phyloP scores from a whole-genome alignment of 2,797 vertebrate genomes.

The Ptychobarbus kaznakovi region DNA sequence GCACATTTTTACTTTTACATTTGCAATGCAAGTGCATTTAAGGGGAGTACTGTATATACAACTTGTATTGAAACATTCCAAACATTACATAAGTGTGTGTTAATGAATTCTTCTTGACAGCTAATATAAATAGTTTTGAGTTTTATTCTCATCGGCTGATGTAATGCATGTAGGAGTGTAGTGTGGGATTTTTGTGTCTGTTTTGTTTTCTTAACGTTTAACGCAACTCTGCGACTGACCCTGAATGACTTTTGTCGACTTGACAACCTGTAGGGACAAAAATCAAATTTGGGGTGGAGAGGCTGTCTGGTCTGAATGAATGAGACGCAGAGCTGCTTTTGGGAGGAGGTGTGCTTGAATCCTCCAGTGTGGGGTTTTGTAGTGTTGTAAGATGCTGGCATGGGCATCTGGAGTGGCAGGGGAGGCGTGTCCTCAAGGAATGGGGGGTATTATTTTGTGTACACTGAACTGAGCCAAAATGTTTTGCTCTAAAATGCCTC shows the following conservation, averaged over 20 bases:
- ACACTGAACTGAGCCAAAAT: constrained; percentile 13
- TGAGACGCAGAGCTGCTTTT: not conserved
- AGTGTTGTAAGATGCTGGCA: not conserved
- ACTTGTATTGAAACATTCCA: constrained; percentile 17
- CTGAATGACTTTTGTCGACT: not conserved
- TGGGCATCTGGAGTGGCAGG: constrained; percentile 27
- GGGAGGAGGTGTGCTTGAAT: constrained; percentile 14
- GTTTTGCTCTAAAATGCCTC: constrained; percentile 22
- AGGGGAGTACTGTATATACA: not conserved
- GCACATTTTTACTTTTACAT: no score
- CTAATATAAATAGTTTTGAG: constrained; percentile 5
- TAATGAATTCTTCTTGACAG: constrained; percentile 9
- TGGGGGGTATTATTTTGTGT: constrained; percentile 30
- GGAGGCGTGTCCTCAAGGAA: constrained; percentile 41
- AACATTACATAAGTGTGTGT: not conserved
- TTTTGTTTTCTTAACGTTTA: not conserved
- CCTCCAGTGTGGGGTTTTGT: constrained; percentile 1
- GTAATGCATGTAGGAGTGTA: constrained; percentile 5
- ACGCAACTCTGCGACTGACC: not conserved
- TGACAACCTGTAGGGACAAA: not conserved
- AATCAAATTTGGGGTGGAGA: not conserved
- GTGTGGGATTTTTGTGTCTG: not conserved
- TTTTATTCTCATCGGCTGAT: constrained; percentile 8
- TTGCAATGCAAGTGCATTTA: not conserved
- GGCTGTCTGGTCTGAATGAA: constrained; percentile 12